Evolutionary conservation across 2,888 invertebrate genomes (phyloP), one percentile per base, ranked within the genome.

Genomic region (Stenoptilia bipunctidactyla): DNA sequence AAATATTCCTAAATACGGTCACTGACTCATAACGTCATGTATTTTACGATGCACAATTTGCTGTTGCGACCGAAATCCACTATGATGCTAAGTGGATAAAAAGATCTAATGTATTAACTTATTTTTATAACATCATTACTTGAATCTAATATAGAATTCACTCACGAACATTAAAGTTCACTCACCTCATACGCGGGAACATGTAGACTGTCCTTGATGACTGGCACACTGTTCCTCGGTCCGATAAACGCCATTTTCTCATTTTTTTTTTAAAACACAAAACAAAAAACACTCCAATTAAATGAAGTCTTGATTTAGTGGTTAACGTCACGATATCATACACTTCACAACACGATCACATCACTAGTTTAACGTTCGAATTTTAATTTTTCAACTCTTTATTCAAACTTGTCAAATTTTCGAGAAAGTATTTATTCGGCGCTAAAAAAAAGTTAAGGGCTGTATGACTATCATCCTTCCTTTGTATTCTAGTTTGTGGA

Each of bases 181-280:
- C 85, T 76, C 67, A 90, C 90, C 86, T 90, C 87, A 56, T 90
- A 89, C 34, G 89, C 89, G 53, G 89, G 89, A 51, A 86, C 75
- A 54, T 87, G 86, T 51, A 90, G 86, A 66, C 87, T 90, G 69
- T 90, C 89, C 67, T 82, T 85, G 61, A 89, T 87, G 55, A 88
- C 70, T 37, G 89, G 88, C 50, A 85, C 85, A 50, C 88, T 88
- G 69, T 89, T 89, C 74, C 87, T 87, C 56, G 88, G 86, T 56
- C 82, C 82, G 45, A 84, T 87, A 55, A 83, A 66, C 68, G 82
- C 80, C 80, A 79, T 82, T 45, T 66, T 79, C 52, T 64, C 82
- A 80, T 80, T 59, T 66, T 79, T 66, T 56, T 59, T 47, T 53
- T 58, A 53, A 53, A 50, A 58, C 48, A 8, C 34, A 34, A 34